Conservation (phyloP, 2,797 vertebrate genomes). For the Phrynocephalus guinanensis region DNA sequence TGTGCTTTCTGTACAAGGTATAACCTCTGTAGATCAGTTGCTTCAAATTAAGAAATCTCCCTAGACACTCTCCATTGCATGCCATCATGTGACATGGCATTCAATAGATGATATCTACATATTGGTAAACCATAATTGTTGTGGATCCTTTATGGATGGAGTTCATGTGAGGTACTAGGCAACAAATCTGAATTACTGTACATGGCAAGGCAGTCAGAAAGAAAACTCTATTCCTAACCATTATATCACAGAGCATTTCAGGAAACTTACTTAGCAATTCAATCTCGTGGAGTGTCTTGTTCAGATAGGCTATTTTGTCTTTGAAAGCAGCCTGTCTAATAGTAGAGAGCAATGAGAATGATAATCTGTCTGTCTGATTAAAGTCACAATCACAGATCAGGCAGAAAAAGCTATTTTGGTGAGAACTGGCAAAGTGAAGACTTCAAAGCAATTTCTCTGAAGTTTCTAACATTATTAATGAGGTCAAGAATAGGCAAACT, state of each 20-base stretch:
- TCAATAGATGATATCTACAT: too few relatives aligned
- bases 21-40: too few relatives aligned
- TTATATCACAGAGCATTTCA: neutral
- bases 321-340: slow-evolving; percentile 38
- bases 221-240: slow-evolving; percentile 39
- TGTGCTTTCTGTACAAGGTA: too few relatives aligned
- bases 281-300: slow-evolving; percentile 31
- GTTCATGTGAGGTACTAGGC: slow-evolving; percentile 31
- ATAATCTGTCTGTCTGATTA: slow-evolving; percentile 29
- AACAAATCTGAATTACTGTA: neutral
- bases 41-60: too few relatives aligned
- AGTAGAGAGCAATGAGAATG: slow-evolving; percentile 48
- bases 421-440: slow-evolving; percentile 41
- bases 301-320: slow-evolving; percentile 41
- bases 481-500: slow-evolving; percentile 46
- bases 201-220: slow-evolving; percentile 30
- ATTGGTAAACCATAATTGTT: neutral
- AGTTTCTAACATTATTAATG: slow-evolving; percentile 53
- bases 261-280: slow-evolving; percentile 13
- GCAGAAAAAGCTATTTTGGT: slow-evolving; percentile 53
- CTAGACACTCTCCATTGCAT: too few relatives aligned
- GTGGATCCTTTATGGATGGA: neutral
- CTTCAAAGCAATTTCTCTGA: slow-evolving; percentile 64
- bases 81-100: too few relatives aligned
- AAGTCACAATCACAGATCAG: slow-evolving; percentile 51